These are phyloP conservation scores for Motacilla alba DNA, from an alignment of 2,113 vertebrate genomes.

Conservation along the genomic window DNA sequence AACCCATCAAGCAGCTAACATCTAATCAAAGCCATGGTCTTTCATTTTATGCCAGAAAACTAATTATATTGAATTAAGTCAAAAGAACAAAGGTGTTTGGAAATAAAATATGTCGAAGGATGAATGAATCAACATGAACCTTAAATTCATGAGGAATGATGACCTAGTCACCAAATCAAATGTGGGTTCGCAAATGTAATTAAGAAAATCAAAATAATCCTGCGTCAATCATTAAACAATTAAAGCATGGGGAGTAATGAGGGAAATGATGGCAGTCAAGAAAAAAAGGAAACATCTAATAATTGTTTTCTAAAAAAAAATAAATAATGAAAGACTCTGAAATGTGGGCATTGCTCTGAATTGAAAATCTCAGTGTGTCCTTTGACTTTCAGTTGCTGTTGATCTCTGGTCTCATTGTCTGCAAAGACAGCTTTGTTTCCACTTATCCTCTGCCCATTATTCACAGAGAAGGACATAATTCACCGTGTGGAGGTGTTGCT, in stretches of 20 bases:
- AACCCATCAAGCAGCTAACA: background rate
- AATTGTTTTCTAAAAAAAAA: background rate
- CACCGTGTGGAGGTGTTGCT: background rate
- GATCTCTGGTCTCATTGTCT: background rate
- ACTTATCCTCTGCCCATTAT: background rate
- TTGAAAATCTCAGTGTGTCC: background rate
- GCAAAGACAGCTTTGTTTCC: background rate
- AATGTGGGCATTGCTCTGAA: background rate
- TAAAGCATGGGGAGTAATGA: background rate
- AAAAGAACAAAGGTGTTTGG: background rate
- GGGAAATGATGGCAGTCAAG: background rate
- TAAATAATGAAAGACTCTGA: background rate
- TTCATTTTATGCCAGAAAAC: conserved; percentile 27
- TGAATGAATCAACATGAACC: background rate
- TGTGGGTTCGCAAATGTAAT: background rate
- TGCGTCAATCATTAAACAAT: background rate
- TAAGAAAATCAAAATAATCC: conserved; percentile 39
- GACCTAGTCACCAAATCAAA: background rate
- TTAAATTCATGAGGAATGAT: background rate
- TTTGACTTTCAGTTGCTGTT: background rate
- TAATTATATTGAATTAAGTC: background rate
- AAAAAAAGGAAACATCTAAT: background rate
- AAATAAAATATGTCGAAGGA: conserved; percentile 3
- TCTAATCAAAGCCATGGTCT: background rate
- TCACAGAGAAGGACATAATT: background rate